Base-by-base conservation (phyloP, 2,888 invertebrate genomes). In the Camptogramma bilineatum region DNA sequence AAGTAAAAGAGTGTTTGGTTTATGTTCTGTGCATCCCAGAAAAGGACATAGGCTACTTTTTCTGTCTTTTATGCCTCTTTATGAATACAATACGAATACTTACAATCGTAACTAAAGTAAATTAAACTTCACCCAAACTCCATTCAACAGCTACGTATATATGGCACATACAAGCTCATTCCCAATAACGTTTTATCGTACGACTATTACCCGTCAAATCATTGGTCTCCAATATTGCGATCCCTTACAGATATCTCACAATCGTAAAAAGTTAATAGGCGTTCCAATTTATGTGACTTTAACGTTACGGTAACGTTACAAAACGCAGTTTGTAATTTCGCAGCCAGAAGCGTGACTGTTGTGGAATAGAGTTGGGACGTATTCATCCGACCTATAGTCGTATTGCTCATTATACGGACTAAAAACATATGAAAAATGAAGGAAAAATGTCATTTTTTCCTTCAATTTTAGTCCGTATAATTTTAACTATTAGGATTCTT, bases 231-330 rank as follows among this genome's bases (percentile, higher is more conserved):
- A 65, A 73, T 73, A 74, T 74, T 70, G 71, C 69, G 68, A 70
- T 69, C 71, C 66, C 68, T 69, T 59, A 66, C 73, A 77, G 75
- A 75, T 77, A 75, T 73, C 75, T 71, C 66, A 66, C 69, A 68
- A 72, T 70, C 75, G 74, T 76, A 75, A 77, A 76, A 77, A 76
- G 74, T 78, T 78, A 78, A 78, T 76, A 75, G 74, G 71, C 72
- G 62, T 69, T 68, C 71, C 74, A 73, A 76, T 76, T 77, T 78
- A 77, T 75, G 74, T 74, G 73, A 74, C 71, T 75, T 74, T 77
- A 73, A 73, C 72, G 76, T 73, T 70, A 69, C 72, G 69, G 64
- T 64, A 62, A 70, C 66, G 61, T 66, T 69, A 73, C 73, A 73
- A 73, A 75, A 76, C 73, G 74, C 74, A 72, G 70, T 78, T 76